Evolutionary conservation across 1,140 invertebrate genomes (phyloP).

Genomic region (Scylla paramamosain): DNA sequence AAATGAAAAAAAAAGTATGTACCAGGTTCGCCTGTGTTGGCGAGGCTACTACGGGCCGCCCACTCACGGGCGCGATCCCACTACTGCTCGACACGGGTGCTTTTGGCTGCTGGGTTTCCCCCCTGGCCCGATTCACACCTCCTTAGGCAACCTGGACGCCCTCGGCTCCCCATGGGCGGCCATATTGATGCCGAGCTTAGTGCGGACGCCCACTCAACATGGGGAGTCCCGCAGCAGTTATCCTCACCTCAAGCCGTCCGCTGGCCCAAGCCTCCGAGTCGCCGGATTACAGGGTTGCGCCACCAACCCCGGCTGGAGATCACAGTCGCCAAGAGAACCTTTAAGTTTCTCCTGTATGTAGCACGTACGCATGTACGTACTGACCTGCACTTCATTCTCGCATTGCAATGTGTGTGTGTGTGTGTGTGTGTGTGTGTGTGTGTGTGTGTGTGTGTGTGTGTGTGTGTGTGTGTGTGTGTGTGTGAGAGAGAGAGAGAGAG

Average conservation of each 20-base stretch:
- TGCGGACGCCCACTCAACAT: constrained; percentile 18
- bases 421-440: too few species aligned
- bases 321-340: too few species aligned
- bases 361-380: too few species aligned
- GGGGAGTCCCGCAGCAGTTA: neutral
- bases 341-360: too few species aligned
- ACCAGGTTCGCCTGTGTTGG: neutral
- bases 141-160: constrained; percentile 17
- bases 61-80: constrained; percentile 16
- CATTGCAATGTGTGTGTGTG: too few species aligned
- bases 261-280: neutral
- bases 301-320: neutral
- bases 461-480: too few species aligned
- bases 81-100: constrained; percentile 17
- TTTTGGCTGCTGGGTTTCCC: constrained; percentile 18
- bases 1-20: neutral
- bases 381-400: too few species aligned
- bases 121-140: neutral
- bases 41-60: neutral
- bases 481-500: too few species aligned
- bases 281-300: constrained; percentile 17
- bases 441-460: too few species aligned
- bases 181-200: constrained; percentile 21
- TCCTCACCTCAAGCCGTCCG: constrained; percentile 7
- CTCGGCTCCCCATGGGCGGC: neutral